A percentile compares a stretch with the other conserved stretches of the same genome.
These are phyloP conservation scores for Lithophane socia DNA, from an alignment of 2,888 invertebrate genomes.

Conservation along the genomic window DNA sequence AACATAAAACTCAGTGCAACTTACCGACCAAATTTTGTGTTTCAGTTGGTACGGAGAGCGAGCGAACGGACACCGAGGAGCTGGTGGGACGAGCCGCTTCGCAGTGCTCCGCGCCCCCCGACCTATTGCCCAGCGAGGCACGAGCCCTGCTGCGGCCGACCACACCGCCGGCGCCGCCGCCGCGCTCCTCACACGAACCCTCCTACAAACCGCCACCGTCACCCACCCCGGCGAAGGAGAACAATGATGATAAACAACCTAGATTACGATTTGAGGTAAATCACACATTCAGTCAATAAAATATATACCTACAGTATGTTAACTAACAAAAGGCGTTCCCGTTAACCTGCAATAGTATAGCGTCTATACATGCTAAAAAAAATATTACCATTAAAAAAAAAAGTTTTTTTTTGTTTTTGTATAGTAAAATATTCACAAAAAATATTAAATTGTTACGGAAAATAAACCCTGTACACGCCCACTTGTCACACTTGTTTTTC, in stretches of 20 bases:
- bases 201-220: constrained; percentile 72
- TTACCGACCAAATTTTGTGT: constrained; percentile 57
- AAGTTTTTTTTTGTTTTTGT: too few relatives aligned
- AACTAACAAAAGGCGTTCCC: too few relatives aligned
- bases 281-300: constrained; percentile 4
- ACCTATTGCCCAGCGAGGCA: constrained; percentile 90
- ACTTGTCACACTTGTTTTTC: too few relatives aligned
- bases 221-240: constrained; percentile 71
- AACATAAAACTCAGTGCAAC: constrained; percentile 4
- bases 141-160: constrained; percentile 86
- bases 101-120: constrained; percentile 92
- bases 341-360: too few relatives aligned
- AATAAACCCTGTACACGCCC: too few relatives aligned
- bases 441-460: too few relatives aligned
- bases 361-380: too few relatives aligned
- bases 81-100: constrained; percentile 92
- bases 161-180: constrained; percentile 69
- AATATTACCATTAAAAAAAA: too few relatives aligned
- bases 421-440: too few relatives aligned
- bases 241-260: constrained; percentile 80
- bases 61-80: constrained; percentile 93
- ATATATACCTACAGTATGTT: too few relatives aligned
- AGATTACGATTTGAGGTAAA: constrained; percentile 86
- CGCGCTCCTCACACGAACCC: constrained; percentile 63
- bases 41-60: constrained; percentile 92